Evolutionary conservation across 2,888 invertebrate species (phyloP).

Genomic region (Rhimphoctona megacephalus): DNA sequence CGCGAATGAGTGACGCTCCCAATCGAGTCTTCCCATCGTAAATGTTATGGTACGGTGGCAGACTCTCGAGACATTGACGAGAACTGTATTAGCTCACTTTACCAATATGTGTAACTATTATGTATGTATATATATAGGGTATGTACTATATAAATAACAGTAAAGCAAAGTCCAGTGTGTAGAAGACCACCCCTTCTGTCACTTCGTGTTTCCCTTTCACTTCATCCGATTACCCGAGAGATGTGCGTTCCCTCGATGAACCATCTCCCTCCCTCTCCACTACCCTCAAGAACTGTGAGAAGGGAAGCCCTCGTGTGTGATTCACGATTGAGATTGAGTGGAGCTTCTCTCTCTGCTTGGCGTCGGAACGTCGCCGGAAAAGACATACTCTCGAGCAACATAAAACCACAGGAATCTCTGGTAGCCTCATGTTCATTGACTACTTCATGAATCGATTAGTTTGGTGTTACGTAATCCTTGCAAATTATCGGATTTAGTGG

Average conservation of each 20-base stretch:
- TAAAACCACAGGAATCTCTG: constrained; percentile 35
- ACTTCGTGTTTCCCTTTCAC: constrained; percentile 66
- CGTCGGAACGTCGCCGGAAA: constrained; percentile 51
- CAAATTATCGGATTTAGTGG: background rate
- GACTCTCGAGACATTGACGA: constrained; percentile 56
- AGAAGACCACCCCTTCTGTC: constrained; percentile 61
- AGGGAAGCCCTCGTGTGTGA: constrained; percentile 61
- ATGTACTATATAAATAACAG: constrained; percentile 20
- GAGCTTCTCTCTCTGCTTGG: constrained; percentile 43
- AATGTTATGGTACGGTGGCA: constrained; percentile 41
- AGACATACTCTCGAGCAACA: constrained; percentile 30
- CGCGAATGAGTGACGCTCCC: constrained; percentile 30
- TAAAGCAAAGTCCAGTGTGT: constrained; percentile 45
- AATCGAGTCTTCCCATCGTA: constrained; percentile 63
- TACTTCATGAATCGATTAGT: constrained; percentile 12
- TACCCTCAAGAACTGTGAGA: constrained; percentile 25
- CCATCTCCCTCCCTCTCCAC: background rate
- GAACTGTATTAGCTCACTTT: constrained; percentile 45
- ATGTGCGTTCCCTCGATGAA: constrained; percentile 34
- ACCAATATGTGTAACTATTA: constrained; percentile 10
- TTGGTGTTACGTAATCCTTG: background rate
- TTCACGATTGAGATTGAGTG: constrained; percentile 67
- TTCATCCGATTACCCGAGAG: constrained; percentile 64
- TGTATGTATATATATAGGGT: constrained; percentile 1
- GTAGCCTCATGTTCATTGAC: constrained; percentile 2